Conservation (phyloP, 2,797 vertebrate species). For the Anguilla marmorata region DNA sequence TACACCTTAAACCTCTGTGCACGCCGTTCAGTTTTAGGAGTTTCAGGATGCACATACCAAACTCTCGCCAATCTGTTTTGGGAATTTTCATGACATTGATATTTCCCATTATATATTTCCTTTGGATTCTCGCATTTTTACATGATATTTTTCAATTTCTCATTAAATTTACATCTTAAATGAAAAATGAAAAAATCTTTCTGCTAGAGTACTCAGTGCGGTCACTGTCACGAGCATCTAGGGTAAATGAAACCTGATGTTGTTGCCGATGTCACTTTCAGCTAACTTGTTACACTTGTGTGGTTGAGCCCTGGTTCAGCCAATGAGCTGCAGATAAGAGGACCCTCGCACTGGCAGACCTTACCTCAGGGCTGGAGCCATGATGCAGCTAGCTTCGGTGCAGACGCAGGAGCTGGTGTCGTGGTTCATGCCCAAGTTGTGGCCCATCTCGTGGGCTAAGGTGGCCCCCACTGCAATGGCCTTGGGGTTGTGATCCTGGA, state of each 20-base stretch:
- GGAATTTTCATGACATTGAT: background rate
- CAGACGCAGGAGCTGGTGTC: slow-evolving; percentile 71
- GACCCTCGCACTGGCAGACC: background rate
- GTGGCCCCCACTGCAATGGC: slow-evolving; percentile 72
- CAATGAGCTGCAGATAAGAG: background rate
- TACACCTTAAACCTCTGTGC: background rate
- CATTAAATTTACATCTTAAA: background rate
- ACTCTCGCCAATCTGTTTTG: background rate
- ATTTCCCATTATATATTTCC: background rate
- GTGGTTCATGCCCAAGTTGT: slow-evolving; percentile 77
- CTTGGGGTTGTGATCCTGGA: slow-evolving; percentile 67
- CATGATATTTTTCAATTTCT: background rate
- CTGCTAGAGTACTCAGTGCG: too few relatives aligned
- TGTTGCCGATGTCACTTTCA: background rate
- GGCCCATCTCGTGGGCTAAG: slow-evolving; percentile 79
- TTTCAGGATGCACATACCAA: background rate
- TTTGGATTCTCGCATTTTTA: background rate
- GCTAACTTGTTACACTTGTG: background rate
- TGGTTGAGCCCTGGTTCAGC: background rate
- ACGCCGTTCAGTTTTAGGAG: background rate
- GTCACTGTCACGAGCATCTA: too few relatives aligned
- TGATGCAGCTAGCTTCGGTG: slow-evolving; percentile 66
- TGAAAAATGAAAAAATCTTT: too few relatives aligned
- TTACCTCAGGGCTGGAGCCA: slow-evolving; percentile 73
- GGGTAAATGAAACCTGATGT: too few relatives aligned